phyloP scores from a whole-genome alignment of 2,888 invertebrate species.

The Drosophila paranaensis region DNA sequence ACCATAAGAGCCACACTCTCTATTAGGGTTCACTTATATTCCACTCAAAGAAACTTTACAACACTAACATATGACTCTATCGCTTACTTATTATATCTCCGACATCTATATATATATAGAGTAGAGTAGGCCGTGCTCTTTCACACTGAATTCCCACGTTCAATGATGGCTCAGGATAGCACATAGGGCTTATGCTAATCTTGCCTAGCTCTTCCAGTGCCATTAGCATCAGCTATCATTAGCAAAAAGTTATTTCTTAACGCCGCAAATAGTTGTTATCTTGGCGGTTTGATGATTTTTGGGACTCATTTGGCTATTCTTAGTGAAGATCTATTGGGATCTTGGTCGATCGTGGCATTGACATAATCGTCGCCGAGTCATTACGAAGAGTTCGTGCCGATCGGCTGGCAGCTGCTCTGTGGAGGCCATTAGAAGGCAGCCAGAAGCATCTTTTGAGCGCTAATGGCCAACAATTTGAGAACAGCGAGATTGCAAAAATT shows the following conservation, averaged over 20 bases:
- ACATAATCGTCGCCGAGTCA: conserved; percentile 42
- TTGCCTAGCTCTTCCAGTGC: too few relatives aligned
- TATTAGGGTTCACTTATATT: too few relatives aligned
- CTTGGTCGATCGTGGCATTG: conserved; percentile 19
- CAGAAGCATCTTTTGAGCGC: conserved; percentile 43
- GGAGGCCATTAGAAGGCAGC: conserved; percentile 28
- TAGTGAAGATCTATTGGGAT: conserved; percentile 12
- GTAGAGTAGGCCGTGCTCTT: too few relatives aligned
- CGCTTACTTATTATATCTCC: too few relatives aligned
- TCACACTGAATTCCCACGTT: not conserved
- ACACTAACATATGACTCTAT: too few relatives aligned
- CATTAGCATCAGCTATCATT: not conserved
- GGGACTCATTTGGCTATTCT: conserved; percentile 26
- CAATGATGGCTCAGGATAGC: not conserved
- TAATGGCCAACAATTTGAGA: conserved; percentile 62
- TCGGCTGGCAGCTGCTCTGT: conserved; percentile 38
- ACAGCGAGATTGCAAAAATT: conserved; percentile 60
- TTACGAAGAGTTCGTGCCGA: conserved; percentile 17
- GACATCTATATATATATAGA: not conserved
- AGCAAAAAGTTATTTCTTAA: not conserved
- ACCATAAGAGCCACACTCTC: too few relatives aligned
- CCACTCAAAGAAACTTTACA: too few relatives aligned
- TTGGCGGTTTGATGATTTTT: not conserved
- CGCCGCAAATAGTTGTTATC: not conserved
- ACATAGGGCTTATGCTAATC: not conserved